These are phyloP conservation scores for Piscicola geometra DNA, from an alignment of 2,888 invertebrate genomes.

Conservation along the genomic window DNA sequence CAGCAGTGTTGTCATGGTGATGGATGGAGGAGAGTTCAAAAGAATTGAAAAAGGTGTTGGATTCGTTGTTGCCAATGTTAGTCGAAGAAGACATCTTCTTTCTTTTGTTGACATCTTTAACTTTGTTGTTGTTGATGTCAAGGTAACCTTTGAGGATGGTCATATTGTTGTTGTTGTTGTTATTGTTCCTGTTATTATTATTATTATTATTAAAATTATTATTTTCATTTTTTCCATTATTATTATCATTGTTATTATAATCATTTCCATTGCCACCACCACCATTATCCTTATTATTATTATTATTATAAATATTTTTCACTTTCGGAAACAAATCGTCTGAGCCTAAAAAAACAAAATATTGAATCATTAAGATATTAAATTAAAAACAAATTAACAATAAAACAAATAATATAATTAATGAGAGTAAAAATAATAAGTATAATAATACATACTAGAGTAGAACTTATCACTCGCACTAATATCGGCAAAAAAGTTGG, in stretches of 20 bases:
- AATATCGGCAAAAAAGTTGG: slow-evolving; percentile 11
- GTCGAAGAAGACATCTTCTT: neutral
- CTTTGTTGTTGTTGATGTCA: neutral
- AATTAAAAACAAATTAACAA: neutral
- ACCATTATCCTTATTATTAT: no score
- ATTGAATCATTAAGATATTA: neutral
- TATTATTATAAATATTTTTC: no score
- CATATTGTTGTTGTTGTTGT: neutral
- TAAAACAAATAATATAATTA: neutral
- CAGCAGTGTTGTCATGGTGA: neutral
- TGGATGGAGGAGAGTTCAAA: neutral
- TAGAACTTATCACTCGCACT: neutral
- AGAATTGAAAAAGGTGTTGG: neutral
- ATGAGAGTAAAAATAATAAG: neutral
- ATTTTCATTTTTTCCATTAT: neutral
- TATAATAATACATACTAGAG: neutral
- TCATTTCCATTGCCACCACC: neutral
- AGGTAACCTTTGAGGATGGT: neutral
- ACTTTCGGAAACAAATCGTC: neutral
- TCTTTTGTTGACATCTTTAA: neutral
- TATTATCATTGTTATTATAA: slow-evolving; percentile 2
- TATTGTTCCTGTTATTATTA: neutral
- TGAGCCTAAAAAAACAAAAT: neutral
- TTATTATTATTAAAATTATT: neutral
- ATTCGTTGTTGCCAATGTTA: neutral